Base-by-base conservation (phyloP, 2,797 vertebrate genomes). In the Ctenochaetus hawaiiensis region DNA sequence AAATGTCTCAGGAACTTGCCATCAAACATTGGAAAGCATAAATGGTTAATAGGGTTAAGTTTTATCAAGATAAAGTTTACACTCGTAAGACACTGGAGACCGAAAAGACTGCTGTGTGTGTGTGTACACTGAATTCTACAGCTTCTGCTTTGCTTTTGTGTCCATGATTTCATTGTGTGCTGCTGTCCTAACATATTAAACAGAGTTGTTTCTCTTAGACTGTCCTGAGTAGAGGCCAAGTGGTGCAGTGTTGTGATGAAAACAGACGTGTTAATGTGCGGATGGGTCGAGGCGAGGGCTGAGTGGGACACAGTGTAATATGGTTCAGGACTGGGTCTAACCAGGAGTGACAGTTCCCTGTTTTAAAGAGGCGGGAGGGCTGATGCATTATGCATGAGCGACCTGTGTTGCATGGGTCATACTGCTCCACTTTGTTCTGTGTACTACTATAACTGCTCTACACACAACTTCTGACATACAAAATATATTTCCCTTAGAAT, bases 341-440 rank as follows among this genome's bases (percentile, higher is more conserved):
- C 79, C 68, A 43, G 67, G 73, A 80, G 51, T 84, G 94, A 93
- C 93, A 94, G 85, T 79, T 75, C 77, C 64, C 57, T 56, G 72
- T 91, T 90, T 84, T 72, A 83, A 86, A 84, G 70, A 84, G 67
- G 72, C 72, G 34, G 80, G 53, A 75, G 48, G 65, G 81, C 51
- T 45, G 64, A 88, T 92, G 80, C 82, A 90, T 93, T 92, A 94
- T 92, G 87, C 83, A 94, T 90, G 83, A 92, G 86, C 22, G 73
- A 87, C 81, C 77, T 79, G 84, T 85, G 87, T 73, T 86, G 66
- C 75, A 44, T 71, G 18, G 83, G 86, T 63, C 83, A 71, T 47
- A 56, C 83, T 77, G 80, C 75, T 84, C 78, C 73, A 68, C 68
- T 81, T 71, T 89, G 78, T 51, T 78, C 81, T 70, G 57, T 66